Base-by-base conservation (phyloP, 2,113 vertebrate species). In the Labeo rohita region DNA sequence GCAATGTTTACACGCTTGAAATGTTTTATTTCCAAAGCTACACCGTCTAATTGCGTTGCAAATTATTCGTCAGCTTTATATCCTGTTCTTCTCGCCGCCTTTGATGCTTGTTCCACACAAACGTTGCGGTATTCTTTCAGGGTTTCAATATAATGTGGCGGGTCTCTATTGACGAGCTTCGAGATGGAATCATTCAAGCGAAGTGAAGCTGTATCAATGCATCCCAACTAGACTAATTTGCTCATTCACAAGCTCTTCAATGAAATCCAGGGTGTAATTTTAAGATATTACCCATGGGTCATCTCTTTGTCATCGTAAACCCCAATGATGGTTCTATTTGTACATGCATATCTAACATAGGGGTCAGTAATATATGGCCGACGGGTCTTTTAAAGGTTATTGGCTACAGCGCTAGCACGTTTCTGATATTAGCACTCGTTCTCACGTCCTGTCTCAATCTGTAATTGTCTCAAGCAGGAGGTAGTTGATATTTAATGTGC, bases 401-500 rank as follows among this genome's bases (percentile, higher is more conserved):
- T 83, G 65, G 80, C 80, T 83, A 47, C 79, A 66, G 80, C 23
- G 18, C 23, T 36, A 54, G 23, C 23, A 72, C 65, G 36, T 10
- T 36, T 83, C 80, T 70, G 81, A 83, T 73, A 73, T 83, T 83
- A 83, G 81, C 81, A 83, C 81, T 83, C 56, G 81, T 83, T 83
- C 66, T 83, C 34, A 39, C 34, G n/a, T 43, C 34, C 68, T 59
- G 18, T 83, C 21, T 59, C 18, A 36, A 61, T 83, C 54, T 56
- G 72, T 78, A 49, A 54, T 76, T 52, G 39, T 52, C 73, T 63
- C 21, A 21, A 77, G 36, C 49, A 81, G 50, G 85, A 86, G 85
- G 85, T 86, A 86, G 85, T 47, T 86, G 85, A 80, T 80, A 47
- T 73, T 81, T 79, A 86, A 74, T 72, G 80, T 80, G 78, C 70